These are phyloP conservation scores for Potorous gilbertii DNA, from an alignment of 2,797 vertebrate species.

Conservation along the genomic window DNA sequence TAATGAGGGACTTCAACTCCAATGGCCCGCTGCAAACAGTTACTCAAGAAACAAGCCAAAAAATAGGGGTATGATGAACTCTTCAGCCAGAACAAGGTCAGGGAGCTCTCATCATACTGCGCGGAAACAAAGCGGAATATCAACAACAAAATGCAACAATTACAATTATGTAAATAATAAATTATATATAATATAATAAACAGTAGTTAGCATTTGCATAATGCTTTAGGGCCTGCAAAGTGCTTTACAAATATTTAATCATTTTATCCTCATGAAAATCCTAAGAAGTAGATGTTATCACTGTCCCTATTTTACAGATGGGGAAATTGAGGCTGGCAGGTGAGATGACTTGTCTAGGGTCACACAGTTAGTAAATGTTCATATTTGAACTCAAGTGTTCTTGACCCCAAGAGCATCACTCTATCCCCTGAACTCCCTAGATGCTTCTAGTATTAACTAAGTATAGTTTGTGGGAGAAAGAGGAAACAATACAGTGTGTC, in stretches of 20 bases:
- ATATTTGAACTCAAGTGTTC: neutral
- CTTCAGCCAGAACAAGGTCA: neutral
- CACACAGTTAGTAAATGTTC: neutral
- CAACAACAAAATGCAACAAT: neutral
- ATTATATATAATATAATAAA: neutral
- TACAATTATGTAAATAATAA: neutral
- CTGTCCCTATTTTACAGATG: neutral
- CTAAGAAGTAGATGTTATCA: neutral
- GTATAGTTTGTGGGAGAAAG: neutral
- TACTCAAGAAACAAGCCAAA: neutral
- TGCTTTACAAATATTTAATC: neutral
- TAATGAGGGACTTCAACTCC: neutral
- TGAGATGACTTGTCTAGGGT: neutral
- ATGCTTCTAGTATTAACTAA: neutral
- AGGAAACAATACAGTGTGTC: neutral
- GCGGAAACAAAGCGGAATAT: neutral
- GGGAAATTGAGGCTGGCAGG: neutral
- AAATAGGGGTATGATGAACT: neutral
- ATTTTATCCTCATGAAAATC: neutral
- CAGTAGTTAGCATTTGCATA: neutral
- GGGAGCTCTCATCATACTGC: neutral
- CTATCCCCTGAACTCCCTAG: neutral
- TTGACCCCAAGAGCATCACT: neutral
- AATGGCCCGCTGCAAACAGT: neutral
- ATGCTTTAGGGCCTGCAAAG: neutral